A percentile compares a stretch with the other conserved stretches of the same genome.
Conservation (phyloP, 1,140 invertebrate species). For the Phortica variegata region DNA sequence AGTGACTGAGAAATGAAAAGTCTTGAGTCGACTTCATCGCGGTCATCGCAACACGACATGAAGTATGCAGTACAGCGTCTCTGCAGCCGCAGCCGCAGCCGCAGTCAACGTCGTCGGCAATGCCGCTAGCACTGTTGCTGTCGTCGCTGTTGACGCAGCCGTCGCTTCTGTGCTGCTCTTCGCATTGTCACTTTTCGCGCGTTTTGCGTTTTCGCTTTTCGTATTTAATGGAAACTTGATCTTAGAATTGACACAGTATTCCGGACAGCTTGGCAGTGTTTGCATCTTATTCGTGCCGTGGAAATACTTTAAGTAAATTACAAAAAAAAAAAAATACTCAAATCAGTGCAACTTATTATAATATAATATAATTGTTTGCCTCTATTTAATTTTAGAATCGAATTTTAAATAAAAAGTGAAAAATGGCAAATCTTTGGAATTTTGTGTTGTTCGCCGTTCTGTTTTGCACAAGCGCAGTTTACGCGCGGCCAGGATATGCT, state of each 20-base stretch:
- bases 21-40: constrained; percentile 25
- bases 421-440: constrained; percentile 50
- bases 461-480: constrained; percentile 32
- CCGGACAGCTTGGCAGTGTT: constrained; percentile 52
- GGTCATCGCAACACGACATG: constrained; percentile 5
- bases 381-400: constrained; percentile 31
- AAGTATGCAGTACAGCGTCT: no score
- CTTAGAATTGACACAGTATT: constrained; percentile 56
- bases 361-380: constrained; percentile 2
- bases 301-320: constrained; percentile 42
- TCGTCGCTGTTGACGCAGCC: constrained; percentile 10
- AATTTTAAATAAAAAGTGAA: constrained; percentile 15
- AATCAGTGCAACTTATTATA: neutral
- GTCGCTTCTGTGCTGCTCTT: neutral
- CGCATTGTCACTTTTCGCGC: no score
- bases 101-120: constrained; percentile 5
- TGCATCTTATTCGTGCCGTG: constrained; percentile 43
- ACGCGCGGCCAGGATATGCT: constrained; percentile 52
- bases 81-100: constrained; percentile 11
- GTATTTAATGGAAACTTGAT: constrained; percentile 52
- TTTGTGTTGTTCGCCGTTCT: constrained; percentile 42
- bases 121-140: constrained; percentile 11
- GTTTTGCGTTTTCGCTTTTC: constrained; percentile 37
- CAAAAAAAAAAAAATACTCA: constrained; percentile 1
- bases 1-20: constrained; percentile 40